Evolutionary conservation across 2,113 vertebrate genomes (phyloP), one percentile per base, ranked within the genome.

Genomic region (Leptobrachium ailaonicum): DNA sequence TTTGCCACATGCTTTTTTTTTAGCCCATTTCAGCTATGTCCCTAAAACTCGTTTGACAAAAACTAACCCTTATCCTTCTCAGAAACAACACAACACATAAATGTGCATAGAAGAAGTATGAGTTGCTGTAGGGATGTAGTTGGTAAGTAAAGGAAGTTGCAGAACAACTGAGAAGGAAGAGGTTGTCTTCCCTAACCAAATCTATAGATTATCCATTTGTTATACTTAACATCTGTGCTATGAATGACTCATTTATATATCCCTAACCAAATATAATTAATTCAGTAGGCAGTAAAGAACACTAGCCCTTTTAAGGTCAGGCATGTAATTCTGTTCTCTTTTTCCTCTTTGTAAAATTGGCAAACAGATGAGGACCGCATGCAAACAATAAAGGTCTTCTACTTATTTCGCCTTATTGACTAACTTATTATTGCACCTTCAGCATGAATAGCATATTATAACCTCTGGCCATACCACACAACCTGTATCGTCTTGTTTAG

Each of bases 381-480:
- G 43, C 43, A 50, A 74, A 45, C 47, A 47, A 10, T 47, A 47
- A 75, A 66, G 4, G 44, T 66, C 41, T 60, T 14, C 10, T 75
- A 50, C 60, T 58, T 32, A 75, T 47, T 4, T 75, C 1, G 8
- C 45, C 6, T 2, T 3, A 66, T 66, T 75, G 64, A 64, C 62
- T 60, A 32, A 75, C 66, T 47, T 11, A 66, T 66, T 75, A 64
- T 8, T 66, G 60, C 44, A 45, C 42, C 62, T 40, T 32, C 66
- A 75, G 41, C 60, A 75, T 75, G 66, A 75, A 11, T 47, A 62
- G 60, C 60, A 75, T 43, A 72, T 20, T 54, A 9, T 8, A 53
- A 6, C 54, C 20, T 41, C 12, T 66, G 40, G 20, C 20, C 20
- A 32, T 32, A 14, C 54, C 13, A 10, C 44, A 47, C 56, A 75